These are phyloP conservation scores for Malurus splendens DNA, from an alignment of 2,797 vertebrate species.

Conservation along the genomic window DNA sequence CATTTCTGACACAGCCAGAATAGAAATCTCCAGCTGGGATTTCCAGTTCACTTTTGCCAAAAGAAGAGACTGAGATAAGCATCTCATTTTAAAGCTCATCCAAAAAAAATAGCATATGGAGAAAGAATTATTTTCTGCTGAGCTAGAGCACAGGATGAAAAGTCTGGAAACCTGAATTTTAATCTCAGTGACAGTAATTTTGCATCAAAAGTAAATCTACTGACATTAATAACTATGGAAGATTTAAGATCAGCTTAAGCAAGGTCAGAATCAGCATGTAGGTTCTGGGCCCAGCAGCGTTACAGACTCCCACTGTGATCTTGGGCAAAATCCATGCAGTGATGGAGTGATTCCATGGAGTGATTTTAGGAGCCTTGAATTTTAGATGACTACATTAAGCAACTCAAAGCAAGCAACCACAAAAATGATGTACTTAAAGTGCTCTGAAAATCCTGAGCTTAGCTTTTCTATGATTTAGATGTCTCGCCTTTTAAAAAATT, in stretches of 20 bases:
- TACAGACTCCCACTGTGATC: constrained; percentile 16
- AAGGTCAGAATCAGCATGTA: constrained; percentile 52
- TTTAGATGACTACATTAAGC: constrained; percentile 54
- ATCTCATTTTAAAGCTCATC: constrained; percentile 32
- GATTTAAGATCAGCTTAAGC: constrained; percentile 38
- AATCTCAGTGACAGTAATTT: background rate
- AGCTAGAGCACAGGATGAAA: constrained; percentile 19
- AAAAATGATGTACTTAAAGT: constrained; percentile 42
- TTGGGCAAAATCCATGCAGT: constrained; percentile 42
- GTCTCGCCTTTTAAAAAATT: constrained; percentile 36
- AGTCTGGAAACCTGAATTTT: constrained; percentile 29
- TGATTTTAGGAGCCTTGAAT: constrained; percentile 58
- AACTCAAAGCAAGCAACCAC: constrained; percentile 41
- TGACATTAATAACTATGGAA: constrained; percentile 31
- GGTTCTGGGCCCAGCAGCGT: background rate
- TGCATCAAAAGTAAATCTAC: constrained; percentile 32
- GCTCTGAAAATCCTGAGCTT: constrained; percentile 36
- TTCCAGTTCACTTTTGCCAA: constrained; percentile 38
- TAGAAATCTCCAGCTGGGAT: constrained; percentile 32
- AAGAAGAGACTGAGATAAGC: constrained; percentile 41
- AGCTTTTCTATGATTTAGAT: constrained; percentile 40
- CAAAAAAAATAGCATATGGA: constrained; percentile 39
- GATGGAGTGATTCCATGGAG: constrained; percentile 32
- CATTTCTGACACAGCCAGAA: constrained; percentile 20
- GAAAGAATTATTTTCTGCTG: constrained; percentile 48